Base-by-base conservation (phyloP, 64 coral and sea anemone genomes). In the Pachyseris speciosa region DNA sequence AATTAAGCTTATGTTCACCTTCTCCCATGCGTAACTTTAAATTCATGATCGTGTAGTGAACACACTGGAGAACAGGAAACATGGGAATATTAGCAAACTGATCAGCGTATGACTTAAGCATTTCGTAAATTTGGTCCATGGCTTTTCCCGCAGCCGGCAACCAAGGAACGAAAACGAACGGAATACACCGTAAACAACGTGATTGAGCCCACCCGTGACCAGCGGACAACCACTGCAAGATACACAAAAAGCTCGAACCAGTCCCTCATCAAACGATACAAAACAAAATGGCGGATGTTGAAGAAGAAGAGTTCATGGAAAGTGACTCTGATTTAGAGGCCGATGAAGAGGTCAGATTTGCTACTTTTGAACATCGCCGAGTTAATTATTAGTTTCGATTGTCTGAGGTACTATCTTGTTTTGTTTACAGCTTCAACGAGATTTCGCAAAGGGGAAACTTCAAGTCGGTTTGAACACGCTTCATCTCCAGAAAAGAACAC, bases 401-500 rank as follows among this genome's bases (percentile, higher is more conserved):
- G 5, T 71, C 15, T 40, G 22, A 71, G 2, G 16, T 8, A 39
- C 6, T 71, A 7, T 37, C 15, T 71, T 6, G 15, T 71, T 40
- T 13, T 17, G 59, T 11, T 39, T 11, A 25, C 36, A 96, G 94
- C 91, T 96, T 53, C 94, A 92, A 42, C 89, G 73, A 73, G 79
- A 91, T 28, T 96, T 96, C 61, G 64, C 80, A 13, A 81, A 85
- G 9, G 94, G 94, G 12, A 90, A 93, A 70, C 76, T 96, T 22
- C 88, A 96, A 67, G 90, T 90, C 25, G 94, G 94, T 67, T 78
- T 96, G 50, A 96, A 96, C 70, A 88, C 53, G 55, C 37, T 87
- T n/a, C 78, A 32, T n/a, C 37, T 41, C 34, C 55, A 78, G 55
- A 65, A 11, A 32, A 85, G 52, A 57, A 26, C 94, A 96, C 91